Evolutionary conservation across 2,797 vertebrate genomes (phyloP), one percentile per base, ranked within the genome.

Genomic region (Pantherophis vulpinus): DNA sequence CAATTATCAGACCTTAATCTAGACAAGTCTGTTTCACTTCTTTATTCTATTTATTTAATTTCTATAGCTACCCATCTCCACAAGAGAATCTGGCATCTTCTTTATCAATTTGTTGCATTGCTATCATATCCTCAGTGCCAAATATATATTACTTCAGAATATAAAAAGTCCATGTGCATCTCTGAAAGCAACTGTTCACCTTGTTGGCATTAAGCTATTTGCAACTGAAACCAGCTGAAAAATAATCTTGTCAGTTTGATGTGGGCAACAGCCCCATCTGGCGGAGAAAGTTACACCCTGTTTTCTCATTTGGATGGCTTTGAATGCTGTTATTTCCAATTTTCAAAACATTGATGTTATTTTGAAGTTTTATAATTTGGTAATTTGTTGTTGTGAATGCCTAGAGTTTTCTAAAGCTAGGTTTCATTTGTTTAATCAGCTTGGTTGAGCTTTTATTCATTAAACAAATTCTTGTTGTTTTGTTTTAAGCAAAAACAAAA

Each of bases 241-340:
- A 91, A 55, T 32, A 55, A 56, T 27, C 59, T 18, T 4, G 12
- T 27, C 54, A 59, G 51, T 55, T 91, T 93, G 92, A 37, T 58
- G n/a, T 55, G 87, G 87, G 55, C 94, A 93, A 93, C 60, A 94
- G 90, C 74, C 25, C 94, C 94, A 93, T 79, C 94, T 89, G 55
- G 92, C 60, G 94, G 74, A 18, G 37, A 54, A 87, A 91, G 32
- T 16, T 58, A 55, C 8, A 55, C 58, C 27, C 66, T 51, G 90
- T 63, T 54, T 91, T 66, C 25, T 18, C 42, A 86, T 20, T 37
- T 51, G 14, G n/a, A 54, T 61, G 92, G 42, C 16, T 37, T 88
- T 87, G 54, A 66, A 51, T 32, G 5, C 5, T 47, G 20, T 37
- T 74, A 54, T 16, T 74, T 56, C 60, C 70, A 54, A 60, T 90